Evolutionary conservation across 2,113 vertebrate species (phyloP), one percentile per base, ranked within the genome.

Genomic region (Lucifuga dentata): DNA sequence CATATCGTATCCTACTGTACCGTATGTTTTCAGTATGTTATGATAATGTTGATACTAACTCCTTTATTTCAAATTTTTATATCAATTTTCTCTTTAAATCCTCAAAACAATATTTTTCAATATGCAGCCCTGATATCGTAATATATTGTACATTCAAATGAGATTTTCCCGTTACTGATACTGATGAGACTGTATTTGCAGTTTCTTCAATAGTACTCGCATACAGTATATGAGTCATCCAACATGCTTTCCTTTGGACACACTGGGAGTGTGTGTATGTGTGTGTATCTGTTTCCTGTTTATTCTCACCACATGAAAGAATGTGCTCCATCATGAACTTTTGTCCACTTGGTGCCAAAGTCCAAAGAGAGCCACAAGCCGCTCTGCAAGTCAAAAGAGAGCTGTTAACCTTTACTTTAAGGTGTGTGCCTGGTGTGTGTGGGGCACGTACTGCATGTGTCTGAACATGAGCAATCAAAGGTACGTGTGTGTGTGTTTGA

Each of bases 271-370:
- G 11, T 16, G 32, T 20, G 32, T 48, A n/a, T 9, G 20, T 23
- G 33, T 59, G 26, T 29, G 43, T 35, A 15, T 49, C 23, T 19
- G 24, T 60, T 73, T 66, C 60, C 69, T 57, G 63, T 78, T 83
- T 71, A 35, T 65, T 51, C 91, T 92, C 90, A 94, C 93, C 93
- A 94, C 46, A 88, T 88, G 76, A 89, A 94, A 68, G 90, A 89
- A 61, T 92, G 79, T 60, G 92, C 92, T 85, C 86, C 92, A 56
- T 92, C 78, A 3, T 94, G 91, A 53, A 94, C 86, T 75, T 92
- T 87, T 56, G 68, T 88, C 93, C 93, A 94, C 16, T 44, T 73
- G 13, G 73, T 76, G 0, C 92, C 93, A 90, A 94, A 94, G 88
- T 94, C 88, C 77, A 81, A 48, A 2, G 93, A 93, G 35, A 93